Base-by-base conservation (phyloP, 2,888 invertebrate genomes). In the Oxytorus armatus region DNA sequence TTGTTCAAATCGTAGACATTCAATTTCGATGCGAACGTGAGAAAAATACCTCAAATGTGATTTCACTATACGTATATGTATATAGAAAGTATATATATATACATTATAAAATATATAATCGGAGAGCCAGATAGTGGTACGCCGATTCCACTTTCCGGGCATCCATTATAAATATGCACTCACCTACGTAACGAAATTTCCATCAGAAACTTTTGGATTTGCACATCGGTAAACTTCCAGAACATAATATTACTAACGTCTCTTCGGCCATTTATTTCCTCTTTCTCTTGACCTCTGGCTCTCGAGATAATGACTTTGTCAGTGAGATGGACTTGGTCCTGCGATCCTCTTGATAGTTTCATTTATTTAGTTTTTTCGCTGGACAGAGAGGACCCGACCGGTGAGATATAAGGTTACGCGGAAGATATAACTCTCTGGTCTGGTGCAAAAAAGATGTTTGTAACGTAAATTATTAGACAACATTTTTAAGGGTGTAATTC, bases 261-360 rank as follows among this genome's bases (percentile, higher is more conserved):
- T 44, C 69, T 11, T 8, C 63, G 74, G 55, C 47, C 70, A 42
- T 66, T 63, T 63, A 8, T 53, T 63, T 21, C 21, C 16, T 39
- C 61, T 21, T 21, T 21, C 70, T 59, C 66, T 74, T n/a, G 39
- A 16, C 36, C 18, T 14, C 44, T 16, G 29, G 10, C 65, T 63
- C 23, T 39, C 73, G 53, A 47, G 33, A 63, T 72, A 66, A 76
- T 70, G 72, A 76, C 51, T 76, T 55, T 76, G 65, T 55, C 57
- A 79, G 76, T 76, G 59, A 72, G 79, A 61, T 72, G 44, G 18
- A 63, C n/a, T 49, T 42, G 47, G 53, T 65, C 23, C 59, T 65
- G n/a, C 16, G 63, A 33, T 49, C 1, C 25, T 77, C 49, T 23
- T 11, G 11, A 21, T 39, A 53, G 53, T 68, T 42, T 61, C 59